Evolutionary conservation across 2,888 invertebrate species (phyloP), one percentile per base, ranked within the genome.

Genomic region (Caenorhabditis imperialis): DNA sequence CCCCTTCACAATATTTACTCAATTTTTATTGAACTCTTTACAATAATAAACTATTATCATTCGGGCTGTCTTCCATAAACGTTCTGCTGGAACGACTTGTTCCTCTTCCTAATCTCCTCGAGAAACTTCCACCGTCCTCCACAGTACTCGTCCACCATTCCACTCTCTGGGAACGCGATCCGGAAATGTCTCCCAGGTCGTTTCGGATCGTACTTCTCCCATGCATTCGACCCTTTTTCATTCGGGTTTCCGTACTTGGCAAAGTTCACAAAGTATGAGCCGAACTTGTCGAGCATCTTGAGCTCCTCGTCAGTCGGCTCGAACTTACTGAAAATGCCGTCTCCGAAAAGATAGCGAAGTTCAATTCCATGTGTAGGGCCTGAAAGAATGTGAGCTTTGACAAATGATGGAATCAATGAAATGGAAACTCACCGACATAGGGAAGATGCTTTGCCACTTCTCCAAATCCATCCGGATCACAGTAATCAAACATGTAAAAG

Each of bases 311-410:
- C 77, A 20, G 54, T 79, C 22, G 81, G 79, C 23, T 75, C 63
- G 42, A 82, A 82, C 42, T 81, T 75, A 14, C 73, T 71, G 35
- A 77, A 57, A n/a, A 83, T 70, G 7, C 81, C 78, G 44, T 79
- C 81, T 4, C 81, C 81, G 22, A 83, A 67, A 14, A 82, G 45
- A 55, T 79, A 82, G 6, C 82, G 81, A n/a, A 82, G 67, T 37
- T 82, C 82, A 4, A 75, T 65, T 22, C 80, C 76, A 60, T 82
- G 82, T 0, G 80, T 82, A 14, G 73, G 54, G 0, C 40, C 79
- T 77, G 55, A 38, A 73, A 65, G n/a, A n/a, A n/a, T n/a, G n/a
- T n/a, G n/a, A n/a, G n/a, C n/a, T n/a, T n/a, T 16, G 16, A 8
- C 0, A 48, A 30, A 48, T 4, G 6, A 8, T 25, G 2, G 16